Evolutionary conservation across 2,797 vertebrate species (phyloP).

Genomic region (Oophaga sylvatica): DNA sequence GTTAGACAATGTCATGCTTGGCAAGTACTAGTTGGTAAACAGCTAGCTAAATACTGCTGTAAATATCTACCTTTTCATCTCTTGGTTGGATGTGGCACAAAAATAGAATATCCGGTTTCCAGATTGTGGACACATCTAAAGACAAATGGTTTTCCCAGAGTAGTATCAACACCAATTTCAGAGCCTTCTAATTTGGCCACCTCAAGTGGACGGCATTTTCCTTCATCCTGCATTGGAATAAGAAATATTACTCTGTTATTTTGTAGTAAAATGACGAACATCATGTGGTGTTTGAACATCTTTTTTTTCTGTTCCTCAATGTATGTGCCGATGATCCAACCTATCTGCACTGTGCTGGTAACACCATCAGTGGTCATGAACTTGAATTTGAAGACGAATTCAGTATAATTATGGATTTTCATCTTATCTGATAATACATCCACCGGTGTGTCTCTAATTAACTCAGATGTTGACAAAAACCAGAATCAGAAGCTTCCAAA

Average conservation of each 20-base stretch:
- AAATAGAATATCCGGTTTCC: constrained; percentile 81
- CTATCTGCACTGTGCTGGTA: not conserved
- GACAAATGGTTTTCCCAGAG: constrained; percentile 89
- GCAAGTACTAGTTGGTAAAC: not conserved
- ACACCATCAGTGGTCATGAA: not conserved
- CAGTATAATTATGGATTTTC: not conserved
- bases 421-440: not conserved
- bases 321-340: not conserved
- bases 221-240: constrained; percentile 82
- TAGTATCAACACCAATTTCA: constrained; percentile 79
- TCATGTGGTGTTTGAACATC: not conserved
- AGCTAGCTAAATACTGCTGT: not conserved
- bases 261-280: not conserved
- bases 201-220: constrained; percentile 79
- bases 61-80: constrained; percentile 85
- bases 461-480: no score
- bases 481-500: no score
- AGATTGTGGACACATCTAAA: constrained; percentile 82
- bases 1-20: not conserved
- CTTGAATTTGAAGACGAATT: not conserved
- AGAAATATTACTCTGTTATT: not conserved
- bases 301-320: not conserved
- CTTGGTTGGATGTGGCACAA: constrained; percentile 88
- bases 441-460: no score
- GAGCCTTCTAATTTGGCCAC: constrained; percentile 85